Base-by-base conservation (phyloP, 2,113 vertebrate genomes). In the Campylomormyrus tamandua region DNA sequence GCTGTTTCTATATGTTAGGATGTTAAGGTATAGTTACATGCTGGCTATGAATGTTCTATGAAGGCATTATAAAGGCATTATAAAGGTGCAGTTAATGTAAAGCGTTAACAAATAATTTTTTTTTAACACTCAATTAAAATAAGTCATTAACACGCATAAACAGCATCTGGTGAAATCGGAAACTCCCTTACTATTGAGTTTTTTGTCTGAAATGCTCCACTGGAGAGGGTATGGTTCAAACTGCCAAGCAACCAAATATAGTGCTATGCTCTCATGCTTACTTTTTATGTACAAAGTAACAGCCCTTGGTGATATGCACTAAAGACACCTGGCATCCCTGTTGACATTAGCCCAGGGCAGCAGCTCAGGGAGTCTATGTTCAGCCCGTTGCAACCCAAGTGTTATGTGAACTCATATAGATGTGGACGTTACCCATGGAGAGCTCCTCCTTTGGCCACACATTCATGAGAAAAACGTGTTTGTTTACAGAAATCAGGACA, bases 401-500 rank as follows among this genome's bases (percentile, higher is more conserved):
- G 84, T 49, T 86, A 49, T 35, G 83, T 45, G 46, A 85, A 50
- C 83, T 85, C 24, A n/a, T 48, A 6, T 86, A 13, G 83, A 87
- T 50, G n/a, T 50, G 50, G 17, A 3, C 2, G 50, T 5, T 9
- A 39, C 39, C 31, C 50, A 24, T 21, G 27, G 85, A 42, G 48
- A 50, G 85, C 49, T 87, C 85, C 50, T 87, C 50, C 85, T 53
- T 53, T 87, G 85, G 27, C 85, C 31, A 5, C 50, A 6, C n/a
- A 8, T 87, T 56, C 85, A 52, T 56, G 85, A 87, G 50, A 87
- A 87, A 86, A 87, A 35, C 31, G 1, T 50, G 11, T 87, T 87
- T 87, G 85, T 87, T 87, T 87, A 56, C n/a, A 31, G 31, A 53
- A 53, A 87, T 39, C 85, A 56, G 85, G 85, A 87, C 85, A 56